Evolutionary conservation across 2,888 invertebrate species (phyloP).

Genomic region (Xylota segnis): DNA sequence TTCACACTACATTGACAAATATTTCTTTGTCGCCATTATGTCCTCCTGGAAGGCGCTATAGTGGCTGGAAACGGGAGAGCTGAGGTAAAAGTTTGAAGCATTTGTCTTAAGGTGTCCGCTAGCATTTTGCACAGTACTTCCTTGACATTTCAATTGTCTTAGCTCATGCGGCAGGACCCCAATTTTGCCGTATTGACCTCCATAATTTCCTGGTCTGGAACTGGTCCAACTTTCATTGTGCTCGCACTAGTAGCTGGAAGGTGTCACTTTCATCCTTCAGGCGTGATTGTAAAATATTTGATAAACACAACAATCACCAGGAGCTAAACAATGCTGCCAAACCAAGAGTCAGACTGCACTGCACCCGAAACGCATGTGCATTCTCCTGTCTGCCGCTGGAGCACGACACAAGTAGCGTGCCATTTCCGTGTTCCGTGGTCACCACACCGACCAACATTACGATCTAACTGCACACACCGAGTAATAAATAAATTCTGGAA

Average conservation of each 20-base stretch:
- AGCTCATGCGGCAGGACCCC: too few relatives aligned
- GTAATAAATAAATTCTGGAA: conserved; percentile 84
- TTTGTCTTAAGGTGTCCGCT: too few relatives aligned
- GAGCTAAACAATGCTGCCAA: conserved; percentile 30
- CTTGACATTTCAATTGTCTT: too few relatives aligned
- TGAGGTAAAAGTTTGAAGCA: too few relatives aligned
- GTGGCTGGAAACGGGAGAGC: too few relatives aligned
- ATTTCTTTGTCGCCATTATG: too few relatives aligned
- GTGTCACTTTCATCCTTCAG: conserved; percentile 40
- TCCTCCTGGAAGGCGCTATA: too few relatives aligned
- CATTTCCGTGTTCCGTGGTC: conserved; percentile 70
- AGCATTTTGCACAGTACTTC: too few relatives aligned
- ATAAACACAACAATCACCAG: conserved; percentile 18
- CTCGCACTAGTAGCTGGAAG: conserved; percentile 31
- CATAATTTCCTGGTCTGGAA: not conserved
- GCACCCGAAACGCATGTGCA: conserved; percentile 19
- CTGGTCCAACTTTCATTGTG: conserved; percentile 9
- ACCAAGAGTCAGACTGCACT: not conserved
- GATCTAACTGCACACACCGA: conserved; percentile 71
- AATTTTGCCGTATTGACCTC: not conserved
- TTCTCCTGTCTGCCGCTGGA: not conserved
- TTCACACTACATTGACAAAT: too few relatives aligned
- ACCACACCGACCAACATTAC: conserved; percentile 45
- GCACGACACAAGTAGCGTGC: conserved; percentile 11
- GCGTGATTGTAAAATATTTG: conserved; percentile 58